Evolutionary conservation across 2,797 vertebrate genomes (phyloP).

Genomic region (Enteromius trimaculatus): DNA sequence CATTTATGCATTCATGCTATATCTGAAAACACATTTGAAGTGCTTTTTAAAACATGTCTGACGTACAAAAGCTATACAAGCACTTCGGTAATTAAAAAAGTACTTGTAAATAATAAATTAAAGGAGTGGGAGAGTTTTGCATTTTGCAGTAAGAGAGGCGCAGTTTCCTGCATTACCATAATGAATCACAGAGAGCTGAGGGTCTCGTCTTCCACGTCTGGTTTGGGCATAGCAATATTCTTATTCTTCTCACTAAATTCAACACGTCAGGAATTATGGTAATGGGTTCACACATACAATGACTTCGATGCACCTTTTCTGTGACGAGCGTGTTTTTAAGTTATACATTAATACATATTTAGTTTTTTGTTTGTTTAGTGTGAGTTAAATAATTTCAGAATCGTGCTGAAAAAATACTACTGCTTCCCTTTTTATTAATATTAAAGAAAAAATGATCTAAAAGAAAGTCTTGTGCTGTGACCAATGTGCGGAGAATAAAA

Average conservation of each 20-base stretch:
- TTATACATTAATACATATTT: background rate
- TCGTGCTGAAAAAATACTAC: background rate
- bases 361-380: too few species aligned
- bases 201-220: conserved; percentile 82
- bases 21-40: conserved; percentile 85
- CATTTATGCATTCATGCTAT: conserved; percentile 18
- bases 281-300: background rate
- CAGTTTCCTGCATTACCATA: conserved; percentile 87
- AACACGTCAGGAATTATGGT: background rate
- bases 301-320: background rate
- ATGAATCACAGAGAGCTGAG: conserved; percentile 86
- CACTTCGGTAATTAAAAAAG: conserved; percentile 90
- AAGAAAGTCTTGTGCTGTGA: background rate
- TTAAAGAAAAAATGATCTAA: too few species aligned
- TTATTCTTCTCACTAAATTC: background rate
- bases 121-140: conserved; percentile 87
- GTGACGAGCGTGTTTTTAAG: background rate
- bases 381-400: background rate
- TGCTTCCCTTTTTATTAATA: background rate
- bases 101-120: conserved; percentile 91
- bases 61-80: conserved; percentile 88
- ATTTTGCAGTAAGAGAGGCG: conserved; percentile 85
- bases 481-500: background rate
- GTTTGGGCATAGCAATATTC: conserved; percentile 33
- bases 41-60: conserved; percentile 90